Conservation (phyloP, 2,113 vertebrate genomes). For the Gulo gulo region DNA sequence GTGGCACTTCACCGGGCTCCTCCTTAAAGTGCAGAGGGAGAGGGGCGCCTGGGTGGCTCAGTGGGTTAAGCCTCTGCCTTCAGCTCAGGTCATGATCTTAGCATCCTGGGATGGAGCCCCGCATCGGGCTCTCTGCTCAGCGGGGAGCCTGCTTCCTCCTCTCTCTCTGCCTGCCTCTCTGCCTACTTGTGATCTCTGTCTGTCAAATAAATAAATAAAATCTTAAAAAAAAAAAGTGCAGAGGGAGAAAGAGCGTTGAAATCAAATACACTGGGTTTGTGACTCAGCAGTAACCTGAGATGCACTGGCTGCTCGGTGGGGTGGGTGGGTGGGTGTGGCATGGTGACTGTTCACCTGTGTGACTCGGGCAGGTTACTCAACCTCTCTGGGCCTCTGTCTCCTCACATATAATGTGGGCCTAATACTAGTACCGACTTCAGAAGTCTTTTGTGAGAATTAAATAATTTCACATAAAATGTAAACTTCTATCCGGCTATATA, state of each 20-base stretch:
- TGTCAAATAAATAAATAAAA: too few relatives aligned
- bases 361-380: background rate
- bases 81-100: too few relatives aligned
- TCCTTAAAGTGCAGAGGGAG: background rate
- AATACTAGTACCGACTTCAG: background rate
- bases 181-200: too few relatives aligned
- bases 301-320: background rate
- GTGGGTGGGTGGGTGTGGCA: rapidly evolving
- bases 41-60: background rate
- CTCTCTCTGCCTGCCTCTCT: too few relatives aligned
- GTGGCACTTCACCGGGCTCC: background rate
- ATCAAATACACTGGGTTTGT: background rate
- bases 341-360: background rate
- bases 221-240: background rate
- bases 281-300: background rate
- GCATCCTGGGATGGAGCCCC: too few relatives aligned
- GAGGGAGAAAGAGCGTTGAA: background rate
- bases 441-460: background rate
- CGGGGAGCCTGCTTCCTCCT: too few relatives aligned
- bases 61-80: too few relatives aligned
- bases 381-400: background rate
- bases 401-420: background rate
- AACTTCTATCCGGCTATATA: background rate
- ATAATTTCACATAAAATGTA: background rate
- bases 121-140: too few relatives aligned